Evolutionary conservation across 2,797 vertebrate species (phyloP).

Genomic region (Novumbra hubbsi): DNA sequence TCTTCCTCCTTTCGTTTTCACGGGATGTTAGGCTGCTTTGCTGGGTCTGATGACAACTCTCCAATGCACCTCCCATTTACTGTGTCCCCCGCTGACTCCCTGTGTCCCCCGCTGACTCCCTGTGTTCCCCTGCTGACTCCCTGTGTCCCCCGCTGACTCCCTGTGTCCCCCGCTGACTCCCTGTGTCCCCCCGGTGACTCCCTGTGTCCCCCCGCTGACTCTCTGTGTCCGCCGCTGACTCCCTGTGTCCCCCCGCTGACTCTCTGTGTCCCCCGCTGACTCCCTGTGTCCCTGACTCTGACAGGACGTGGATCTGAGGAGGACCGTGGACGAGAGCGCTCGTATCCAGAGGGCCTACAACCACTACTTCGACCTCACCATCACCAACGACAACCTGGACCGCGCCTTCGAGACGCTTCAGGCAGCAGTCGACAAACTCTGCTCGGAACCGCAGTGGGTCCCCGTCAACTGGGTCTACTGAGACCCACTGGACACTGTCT

Average conservation of each 20-base stretch:
- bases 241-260: too few species aligned
- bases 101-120: slow-evolving; percentile 14
- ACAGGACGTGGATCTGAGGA: slow-evolving; percentile 94
- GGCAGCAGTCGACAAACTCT: slow-evolving; percentile 84
- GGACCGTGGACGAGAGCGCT: slow-evolving; percentile 95
- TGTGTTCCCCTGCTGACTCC: not conserved
- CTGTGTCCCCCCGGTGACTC: slow-evolving; percentile 13
- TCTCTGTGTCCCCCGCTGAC: not conserved
- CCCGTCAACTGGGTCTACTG: slow-evolving; percentile 98
- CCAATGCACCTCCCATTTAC: not conserved
- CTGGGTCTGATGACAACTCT: not conserved
- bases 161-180: not conserved
- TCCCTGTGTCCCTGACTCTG: slow-evolving; percentile 7
- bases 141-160: slow-evolving; percentile 13
- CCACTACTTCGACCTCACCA: slow-evolving; percentile 96
- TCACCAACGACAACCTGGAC: slow-evolving; percentile 94
- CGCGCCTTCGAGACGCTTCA: slow-evolving; percentile 93
- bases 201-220: not conserved
- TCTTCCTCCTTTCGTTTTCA: not conserved
- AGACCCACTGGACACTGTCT: slow-evolving; percentile 44
- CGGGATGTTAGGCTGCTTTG: not conserved
- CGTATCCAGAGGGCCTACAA: slow-evolving; percentile 91
- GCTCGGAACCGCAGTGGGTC: slow-evolving; percentile 91
- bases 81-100: not conserved
- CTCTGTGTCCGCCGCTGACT: slow-evolving; percentile 11